A percentile compares a stretch with the other conserved stretches of the same genome.
Conservation (phyloP, 2,113 vertebrate species). For the Stegostoma tigrinum region DNA sequence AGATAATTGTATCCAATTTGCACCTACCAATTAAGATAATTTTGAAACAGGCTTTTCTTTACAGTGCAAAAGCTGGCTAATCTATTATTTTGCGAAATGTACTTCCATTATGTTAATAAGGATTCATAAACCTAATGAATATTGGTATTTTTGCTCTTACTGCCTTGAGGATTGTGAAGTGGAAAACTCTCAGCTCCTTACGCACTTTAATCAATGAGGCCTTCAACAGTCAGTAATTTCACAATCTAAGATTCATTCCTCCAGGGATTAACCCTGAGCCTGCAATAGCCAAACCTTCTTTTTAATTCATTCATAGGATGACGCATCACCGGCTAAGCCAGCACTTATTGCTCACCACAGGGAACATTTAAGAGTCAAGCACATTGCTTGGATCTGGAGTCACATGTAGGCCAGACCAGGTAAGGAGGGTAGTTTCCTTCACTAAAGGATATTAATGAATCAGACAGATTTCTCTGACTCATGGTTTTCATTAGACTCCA, state of each 20-base stretch:
- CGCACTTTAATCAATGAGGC: background rate
- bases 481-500: no score
- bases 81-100: background rate
- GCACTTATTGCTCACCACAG: no score
- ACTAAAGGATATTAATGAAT: no score
- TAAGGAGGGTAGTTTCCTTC: no score
- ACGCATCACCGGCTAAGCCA: no score
- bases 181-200: no score
- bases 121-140: background rate
- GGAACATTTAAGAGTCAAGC: no score
- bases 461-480: no score
- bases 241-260: background rate
- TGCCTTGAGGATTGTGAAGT: background rate
- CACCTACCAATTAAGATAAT: conserved; percentile 16
- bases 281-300: background rate
- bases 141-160: background rate
- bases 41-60: background rate
- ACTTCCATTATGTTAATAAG: conserved; percentile 3
- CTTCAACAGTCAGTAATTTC: background rate
- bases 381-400: no score
- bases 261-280: background rate
- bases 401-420: no score
- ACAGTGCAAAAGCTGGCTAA: background rate
- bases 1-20: background rate
- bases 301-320: no score